Evolutionary conservation across 1,140 invertebrate genomes (phyloP), one percentile per base, ranked within the genome.

Genomic region (Drosophila suzukii): DNA sequence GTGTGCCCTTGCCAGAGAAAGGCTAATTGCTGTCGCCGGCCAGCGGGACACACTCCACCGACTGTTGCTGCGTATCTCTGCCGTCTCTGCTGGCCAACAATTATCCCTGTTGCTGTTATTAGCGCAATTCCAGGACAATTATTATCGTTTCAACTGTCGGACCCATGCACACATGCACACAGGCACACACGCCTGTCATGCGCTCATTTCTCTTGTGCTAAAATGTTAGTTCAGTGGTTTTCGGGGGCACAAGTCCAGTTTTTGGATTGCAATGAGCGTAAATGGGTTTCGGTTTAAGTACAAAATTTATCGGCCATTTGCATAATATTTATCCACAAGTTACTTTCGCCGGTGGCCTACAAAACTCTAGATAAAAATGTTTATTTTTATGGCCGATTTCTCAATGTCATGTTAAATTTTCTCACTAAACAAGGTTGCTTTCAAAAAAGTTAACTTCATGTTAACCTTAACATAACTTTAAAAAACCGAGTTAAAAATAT

Each of bases 81-180:
- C 51, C 17, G 67, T 17, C 50, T 24, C 43, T 46, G 53, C 61
- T 57, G 59, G 57, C 65, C 63, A 72, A 55, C 70, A 86, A 86
- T 86, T 86, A 86, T 79, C 67, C 59, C 71, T 72, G 71, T 67
- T 81, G 78, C 78, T 71, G 60, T 88, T 88, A 86, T 88, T 81
- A 88, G 75, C 83, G 72, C 68, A 50, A 83, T 88, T 89, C 72
- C 60, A 60, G 47, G 58, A 51, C 83, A 88, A 74, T 88, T 88
- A 83, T 86, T 79, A 82, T 65, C 78, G 63, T 71, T 74, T 70
- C 68, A 27, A 47, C 67, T 71, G 65, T 70, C 67, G 34, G 41
- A 27, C 61, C 54, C 66, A 44, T 49, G 44, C 57, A 39, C 56
- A 24, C 38, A 34, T 27, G 27, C 27, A 10, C 39, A 27, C 61